Evolutionary conservation across 2,797 vertebrate species (phyloP).

Genomic region (Gorsachius magnificus): DNA sequence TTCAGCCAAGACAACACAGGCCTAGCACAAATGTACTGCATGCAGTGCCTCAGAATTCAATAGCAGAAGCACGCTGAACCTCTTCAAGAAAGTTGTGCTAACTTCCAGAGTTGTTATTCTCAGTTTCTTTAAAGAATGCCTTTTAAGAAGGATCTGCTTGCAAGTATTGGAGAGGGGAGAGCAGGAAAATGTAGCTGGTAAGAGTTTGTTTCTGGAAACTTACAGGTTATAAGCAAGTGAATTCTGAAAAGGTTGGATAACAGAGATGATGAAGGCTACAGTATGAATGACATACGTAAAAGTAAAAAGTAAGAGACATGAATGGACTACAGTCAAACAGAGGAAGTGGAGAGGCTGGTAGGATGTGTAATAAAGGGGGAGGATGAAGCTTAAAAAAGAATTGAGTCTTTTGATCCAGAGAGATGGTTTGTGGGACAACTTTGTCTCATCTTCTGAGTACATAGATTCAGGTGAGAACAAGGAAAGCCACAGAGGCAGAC

Average conservation of each 20-base stretch:
- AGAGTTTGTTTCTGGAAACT: background rate
- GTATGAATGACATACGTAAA: background rate
- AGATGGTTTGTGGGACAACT: background rate
- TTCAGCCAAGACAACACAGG: background rate
- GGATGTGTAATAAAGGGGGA: background rate
- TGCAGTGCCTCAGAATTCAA: background rate
- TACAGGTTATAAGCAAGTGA: background rate
- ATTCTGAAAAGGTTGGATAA: background rate
- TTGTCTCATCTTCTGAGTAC: slow-evolving; percentile 4
- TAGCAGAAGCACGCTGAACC: background rate
- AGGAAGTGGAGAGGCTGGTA: background rate
- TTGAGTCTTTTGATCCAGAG: background rate
- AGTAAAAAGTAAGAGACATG: background rate
- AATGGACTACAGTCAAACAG: background rate
- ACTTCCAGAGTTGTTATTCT: background rate
- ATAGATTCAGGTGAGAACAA: background rate
- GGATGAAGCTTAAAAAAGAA: background rate
- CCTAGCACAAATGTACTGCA: background rate
- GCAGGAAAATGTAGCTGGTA: background rate
- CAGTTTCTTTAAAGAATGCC: background rate
- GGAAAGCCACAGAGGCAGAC: background rate
- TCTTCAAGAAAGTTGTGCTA: background rate
- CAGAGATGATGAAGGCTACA: background rate
- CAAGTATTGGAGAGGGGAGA: background rate
- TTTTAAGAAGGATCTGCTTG: background rate